A percentile compares a stretch with the other conserved stretches of the same genome.
Conservation (phyloP, 2,113 vertebrate species). For the Crotalus helleri region DNA sequence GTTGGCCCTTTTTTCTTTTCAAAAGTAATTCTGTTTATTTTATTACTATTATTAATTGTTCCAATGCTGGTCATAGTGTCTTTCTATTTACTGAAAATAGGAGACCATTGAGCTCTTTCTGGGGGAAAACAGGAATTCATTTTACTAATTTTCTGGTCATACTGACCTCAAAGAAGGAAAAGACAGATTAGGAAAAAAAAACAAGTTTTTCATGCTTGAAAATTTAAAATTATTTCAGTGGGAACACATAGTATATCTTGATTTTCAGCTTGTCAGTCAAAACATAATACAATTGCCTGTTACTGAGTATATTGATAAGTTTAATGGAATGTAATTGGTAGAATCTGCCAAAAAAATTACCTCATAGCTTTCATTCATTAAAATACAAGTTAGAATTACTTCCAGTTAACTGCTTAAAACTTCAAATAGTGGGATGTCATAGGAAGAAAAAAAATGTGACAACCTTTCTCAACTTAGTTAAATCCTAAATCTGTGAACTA, state of each 20-base stretch:
- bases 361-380: neutral
- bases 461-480: neutral
- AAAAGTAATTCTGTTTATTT: neutral
- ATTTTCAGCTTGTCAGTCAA: conserved; percentile 11
- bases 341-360: neutral
- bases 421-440: neutral
- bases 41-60: conserved; percentile 9
- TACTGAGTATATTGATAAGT: neutral
- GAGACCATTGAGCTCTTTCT: conserved; percentile 29
- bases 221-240: conserved; percentile 35
- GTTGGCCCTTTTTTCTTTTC: too few species aligned
- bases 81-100: conserved; percentile 40
- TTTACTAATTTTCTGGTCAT: conserved; percentile 68
- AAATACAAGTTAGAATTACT: neutral
- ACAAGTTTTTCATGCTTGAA: neutral
- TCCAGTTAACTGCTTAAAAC: neutral
- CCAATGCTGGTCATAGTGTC: conserved; percentile 41
- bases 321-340: neutral
- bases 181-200: conserved; percentile 39
- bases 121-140: conserved; percentile 33
- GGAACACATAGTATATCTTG: conserved; percentile 36
- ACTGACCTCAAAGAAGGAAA: conserved; percentile 62
- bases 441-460: neutral
- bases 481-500: too few species aligned
- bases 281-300: conserved; percentile 15